A percentile compares a stretch with the other conserved stretches of the same genome.
Evolutionary conservation across 2,113 vertebrate genomes (phyloP).

Genomic region (Nannobrachium achirus): DNA sequence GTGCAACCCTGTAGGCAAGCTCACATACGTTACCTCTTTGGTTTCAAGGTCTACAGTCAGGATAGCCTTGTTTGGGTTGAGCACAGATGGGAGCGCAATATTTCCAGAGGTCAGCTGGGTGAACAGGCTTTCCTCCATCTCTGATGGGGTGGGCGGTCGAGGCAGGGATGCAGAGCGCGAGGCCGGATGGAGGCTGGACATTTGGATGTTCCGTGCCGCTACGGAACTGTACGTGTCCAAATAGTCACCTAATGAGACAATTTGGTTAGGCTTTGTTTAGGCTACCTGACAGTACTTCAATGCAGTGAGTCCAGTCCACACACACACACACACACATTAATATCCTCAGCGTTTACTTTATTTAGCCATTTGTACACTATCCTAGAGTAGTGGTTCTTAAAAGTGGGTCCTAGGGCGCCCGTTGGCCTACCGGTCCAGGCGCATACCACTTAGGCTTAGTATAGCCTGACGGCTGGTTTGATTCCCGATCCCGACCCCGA

Average conservation of each 20-base stretch:
- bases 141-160: constrained; percentile 59
- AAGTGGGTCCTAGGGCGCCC: too few species aligned
- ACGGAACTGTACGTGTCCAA: constrained; percentile 78
- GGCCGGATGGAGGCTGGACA: constrained; percentile 38
- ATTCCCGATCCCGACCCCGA: too few species aligned
- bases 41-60: constrained; percentile 83
- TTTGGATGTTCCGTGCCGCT: constrained; percentile 72
- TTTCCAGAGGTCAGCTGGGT: constrained; percentile 61
- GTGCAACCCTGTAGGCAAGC: neutral
- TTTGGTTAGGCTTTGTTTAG: too few species aligned
- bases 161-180: constrained; percentile 41
- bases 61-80: constrained; percentile 83
- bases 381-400: too few species aligned
- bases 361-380: too few species aligned
- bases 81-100: constrained; percentile 57
- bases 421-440: too few species aligned
- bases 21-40: constrained; percentile 76
- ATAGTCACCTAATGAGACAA: constrained; percentile 69
- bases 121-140: constrained; percentile 78
- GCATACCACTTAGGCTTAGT: too few species aligned
- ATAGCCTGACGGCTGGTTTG: too few species aligned
- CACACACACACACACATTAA: neutral
- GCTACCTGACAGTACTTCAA: too few species aligned
- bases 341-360: too few species aligned
- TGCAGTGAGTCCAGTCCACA: too few species aligned